Percentiles rank a stretch among this genome's conserved stretches.
phyloP scores from a whole-genome alignment of 2,113 vertebrate genomes.

The Gnathonemus longibarbis region DNA sequence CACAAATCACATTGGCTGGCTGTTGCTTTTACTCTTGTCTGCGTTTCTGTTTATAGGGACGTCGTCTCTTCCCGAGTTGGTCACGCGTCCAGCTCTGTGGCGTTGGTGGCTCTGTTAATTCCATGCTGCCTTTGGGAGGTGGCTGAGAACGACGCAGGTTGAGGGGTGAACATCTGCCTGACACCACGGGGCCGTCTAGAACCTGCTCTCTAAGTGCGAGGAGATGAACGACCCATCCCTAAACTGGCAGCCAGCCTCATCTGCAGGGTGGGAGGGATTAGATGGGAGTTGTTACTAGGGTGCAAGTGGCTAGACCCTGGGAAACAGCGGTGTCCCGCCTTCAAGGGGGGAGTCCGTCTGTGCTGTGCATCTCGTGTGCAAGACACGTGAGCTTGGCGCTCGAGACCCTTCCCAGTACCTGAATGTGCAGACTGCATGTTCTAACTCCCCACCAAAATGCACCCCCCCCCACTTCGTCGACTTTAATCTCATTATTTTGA shows the following conservation, averaged over 20 bases:
- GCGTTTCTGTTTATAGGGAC: not conserved
- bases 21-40: not conserved
- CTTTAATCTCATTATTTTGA: not conserved
- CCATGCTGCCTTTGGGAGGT: not conserved
- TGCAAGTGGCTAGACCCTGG: conserved; percentile 59
- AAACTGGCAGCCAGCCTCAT: not conserved
- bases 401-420: not conserved
- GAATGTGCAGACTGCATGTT: not conserved
- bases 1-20: not conserved
- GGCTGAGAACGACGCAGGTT: not conserved
- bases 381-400: not conserved
- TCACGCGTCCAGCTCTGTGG: not conserved
- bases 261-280: conserved; percentile 44
- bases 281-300: conserved; percentile 53
- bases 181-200: not conserved
- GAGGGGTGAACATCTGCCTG: not conserved
- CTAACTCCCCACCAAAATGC: not conserved
- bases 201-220: not conserved
- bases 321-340: not conserved
- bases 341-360: not conserved
- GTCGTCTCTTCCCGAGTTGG: not conserved
- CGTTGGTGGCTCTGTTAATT: not conserved
- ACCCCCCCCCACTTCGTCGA: not conserved
- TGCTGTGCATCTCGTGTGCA: not conserved
- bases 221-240: not conserved